phyloP scores from a whole-genome alignment of 1,140 invertebrate species.

The Diachasma alloeum region DNA sequence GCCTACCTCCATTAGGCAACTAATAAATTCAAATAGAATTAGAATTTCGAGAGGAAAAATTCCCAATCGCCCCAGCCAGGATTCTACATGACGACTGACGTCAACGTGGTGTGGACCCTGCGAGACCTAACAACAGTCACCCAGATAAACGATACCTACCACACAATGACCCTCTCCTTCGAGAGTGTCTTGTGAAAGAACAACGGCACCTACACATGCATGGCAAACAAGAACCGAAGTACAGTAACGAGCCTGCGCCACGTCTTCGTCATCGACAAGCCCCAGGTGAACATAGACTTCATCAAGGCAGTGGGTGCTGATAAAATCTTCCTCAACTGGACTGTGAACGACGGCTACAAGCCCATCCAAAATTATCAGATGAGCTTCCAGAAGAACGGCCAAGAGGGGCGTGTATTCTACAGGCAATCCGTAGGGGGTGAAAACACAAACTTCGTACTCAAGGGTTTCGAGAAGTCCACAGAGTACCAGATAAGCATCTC shows the following conservation, averaged over 20 bases:
- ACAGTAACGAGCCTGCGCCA: slow-evolving; percentile 56
- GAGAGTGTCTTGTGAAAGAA: slow-evolving; percentile 70
- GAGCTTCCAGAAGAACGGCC: slow-evolving; percentile 68
- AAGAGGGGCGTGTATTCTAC: slow-evolving; percentile 63
- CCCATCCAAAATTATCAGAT: slow-evolving; percentile 74
- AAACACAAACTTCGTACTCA: slow-evolving; percentile 72
- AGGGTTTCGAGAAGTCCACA: slow-evolving; percentile 69
- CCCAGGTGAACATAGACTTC: slow-evolving; percentile 76
- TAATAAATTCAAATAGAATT: no score
- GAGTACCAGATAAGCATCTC: slow-evolving; percentile 69
- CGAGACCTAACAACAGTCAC: slow-evolving; percentile 52
- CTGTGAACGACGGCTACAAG: slow-evolving; percentile 78
- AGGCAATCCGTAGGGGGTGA: slow-evolving; percentile 66
- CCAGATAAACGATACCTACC: slow-evolving; percentile 67
- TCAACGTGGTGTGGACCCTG: no score
- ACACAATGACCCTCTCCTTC: slow-evolving; percentile 67
- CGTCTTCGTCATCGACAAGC: slow-evolving; percentile 74
- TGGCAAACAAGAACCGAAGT: slow-evolving; percentile 51
- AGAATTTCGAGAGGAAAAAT: no score
- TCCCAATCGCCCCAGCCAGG: no score
- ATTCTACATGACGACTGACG: no score
- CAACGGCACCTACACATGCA: slow-evolving; percentile 73
- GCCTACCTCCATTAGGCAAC: no score
- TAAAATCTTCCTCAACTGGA: slow-evolving; percentile 85
- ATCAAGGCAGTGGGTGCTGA: slow-evolving; percentile 78